Percentiles rank a stretch among this genome's conserved stretches.
Evolutionary conservation across 2,797 vertebrate genomes (phyloP).

Genomic region (Hydrophis major): DNA sequence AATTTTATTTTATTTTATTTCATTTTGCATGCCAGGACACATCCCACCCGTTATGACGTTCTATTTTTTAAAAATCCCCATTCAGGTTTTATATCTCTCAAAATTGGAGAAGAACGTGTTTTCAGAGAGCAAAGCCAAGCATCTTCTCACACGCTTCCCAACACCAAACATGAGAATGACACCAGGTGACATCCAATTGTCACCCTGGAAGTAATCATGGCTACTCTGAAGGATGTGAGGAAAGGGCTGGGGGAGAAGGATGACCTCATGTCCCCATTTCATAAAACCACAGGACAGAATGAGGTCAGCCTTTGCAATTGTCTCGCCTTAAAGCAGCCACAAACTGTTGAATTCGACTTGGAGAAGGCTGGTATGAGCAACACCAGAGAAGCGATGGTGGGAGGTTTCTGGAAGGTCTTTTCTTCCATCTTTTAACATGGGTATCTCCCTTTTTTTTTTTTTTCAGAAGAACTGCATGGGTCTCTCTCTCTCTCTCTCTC

Average conservation of each 20-base stretch:
- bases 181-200: background rate
- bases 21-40: background rate
- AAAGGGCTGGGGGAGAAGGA: background rate
- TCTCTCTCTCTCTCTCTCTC: too few relatives aligned
- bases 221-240: background rate
- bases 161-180: background rate
- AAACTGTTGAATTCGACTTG: constrained; percentile 27
- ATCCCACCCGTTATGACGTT: background rate
- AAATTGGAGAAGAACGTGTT: background rate
- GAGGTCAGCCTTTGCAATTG: constrained; percentile 13
- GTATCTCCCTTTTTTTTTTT: background rate
- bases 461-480: background rate
- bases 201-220: constrained; percentile 15
- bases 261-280: constrained; percentile 4
- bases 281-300: constrained; percentile 30
- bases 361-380: constrained; percentile 22
- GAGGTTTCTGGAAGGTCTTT: background rate
- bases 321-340: constrained; percentile 33
- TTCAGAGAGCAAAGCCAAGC: background rate
- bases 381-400: rapidly evolving
- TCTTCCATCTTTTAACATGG: background rate
- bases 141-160: background rate
- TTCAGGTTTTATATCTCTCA: background rate
- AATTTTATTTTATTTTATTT: too few relatives aligned
- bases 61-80: background rate